Evolutionary conservation across 1,140 invertebrate species (phyloP), one percentile per base, ranked within the genome.

Genomic region (Hylaeus volcanicus): DNA sequence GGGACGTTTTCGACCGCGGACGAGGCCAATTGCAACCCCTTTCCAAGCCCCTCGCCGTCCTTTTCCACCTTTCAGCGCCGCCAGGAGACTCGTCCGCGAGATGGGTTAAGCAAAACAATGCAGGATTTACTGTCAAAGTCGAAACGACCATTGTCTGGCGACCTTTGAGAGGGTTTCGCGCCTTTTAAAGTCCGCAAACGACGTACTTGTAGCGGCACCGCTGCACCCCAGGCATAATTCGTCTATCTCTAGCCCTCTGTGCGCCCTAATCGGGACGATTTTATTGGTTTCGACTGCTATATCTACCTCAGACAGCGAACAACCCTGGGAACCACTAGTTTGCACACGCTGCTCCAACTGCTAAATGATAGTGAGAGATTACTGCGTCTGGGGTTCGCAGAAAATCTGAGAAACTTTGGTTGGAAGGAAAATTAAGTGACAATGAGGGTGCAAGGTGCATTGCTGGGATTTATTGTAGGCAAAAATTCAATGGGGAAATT

Each of bases 31-130:
- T 58, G 56, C 45, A 5, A 73, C 2, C 76, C 68, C 64, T 45
- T 14, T 60, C 45, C 64, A 6, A 51, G 1, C 69, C 41, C 63
- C 63, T 51, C 43, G n/a, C 48, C n/a, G 43, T 39, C 1, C 55
- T 69, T 53, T 80, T 60, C n/a, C 55, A 39, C 1, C 55, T 69
- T 53, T 80, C 63, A 37, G 5, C 64, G 51, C 39, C 53, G 39
- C 51, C 58, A 65, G 51, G 53, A 74, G 43, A 9, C 73, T 74
- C 61, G 73, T 61, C 48, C 60, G 63, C 63, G 43, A 1, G 53
- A 48, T 53, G 60, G 56, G 69, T 79, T 79, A 74, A 73, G 51
- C 60, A 78, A 82, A 82, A 78, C 81, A 82, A 79, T 79, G 56
- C 64, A 37, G 56, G 51, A 82, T 79, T 82, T 79, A 82, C 64